Base-by-base conservation (phyloP, 2,888 invertebrate species). In the Phorcus lineatus region DNA sequence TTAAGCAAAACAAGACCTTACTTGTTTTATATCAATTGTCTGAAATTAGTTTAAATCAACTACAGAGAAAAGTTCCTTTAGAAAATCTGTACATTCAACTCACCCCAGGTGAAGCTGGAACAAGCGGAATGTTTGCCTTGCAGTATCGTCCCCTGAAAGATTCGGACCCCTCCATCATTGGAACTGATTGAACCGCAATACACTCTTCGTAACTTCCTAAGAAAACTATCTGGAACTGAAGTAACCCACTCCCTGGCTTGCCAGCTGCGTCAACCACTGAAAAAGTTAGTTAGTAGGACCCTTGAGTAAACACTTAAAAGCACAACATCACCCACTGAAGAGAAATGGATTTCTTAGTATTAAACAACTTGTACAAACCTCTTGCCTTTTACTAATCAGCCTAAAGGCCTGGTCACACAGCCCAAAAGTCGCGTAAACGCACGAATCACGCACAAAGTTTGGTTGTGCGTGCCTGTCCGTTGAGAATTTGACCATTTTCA, bases 241-340 rank as follows among this genome's bases (percentile, higher is more conserved):
- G 40, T 17, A 78, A 16, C 17, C 78, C 70, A 52, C 67, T 53
- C 4, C 53, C 19, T 17, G 78, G 78, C 31, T 78, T 78, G 17
- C 78, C 78, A 22, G 67, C 47, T 16, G 78, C 66, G 31, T 78
- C 78, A 6, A 78, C 28, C 66, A 78, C 78, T 78, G 70, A 67
- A 77, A 36, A 36, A 36, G 36, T 36, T 7, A 36, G 36, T 54
- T 16, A 16, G 4, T 17, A 40, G n/a, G 24, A 74, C 22, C 36
- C 36, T 36, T 2, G 36, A 7, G 4, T 36, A 2, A 7, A 7
- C 36, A 36, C 36, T 4, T n/a, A 36, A 36, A 36, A 36, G 36
- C 2, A 2, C 36, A 36, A 4, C 36, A 36, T 36, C 36, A 36
- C 2, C 7, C 7, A 36, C 7, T 36, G 2, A 36, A 36, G 2